phyloP scores from a whole-genome alignment of 2,113 vertebrate species.

The Astur gentilis region DNA sequence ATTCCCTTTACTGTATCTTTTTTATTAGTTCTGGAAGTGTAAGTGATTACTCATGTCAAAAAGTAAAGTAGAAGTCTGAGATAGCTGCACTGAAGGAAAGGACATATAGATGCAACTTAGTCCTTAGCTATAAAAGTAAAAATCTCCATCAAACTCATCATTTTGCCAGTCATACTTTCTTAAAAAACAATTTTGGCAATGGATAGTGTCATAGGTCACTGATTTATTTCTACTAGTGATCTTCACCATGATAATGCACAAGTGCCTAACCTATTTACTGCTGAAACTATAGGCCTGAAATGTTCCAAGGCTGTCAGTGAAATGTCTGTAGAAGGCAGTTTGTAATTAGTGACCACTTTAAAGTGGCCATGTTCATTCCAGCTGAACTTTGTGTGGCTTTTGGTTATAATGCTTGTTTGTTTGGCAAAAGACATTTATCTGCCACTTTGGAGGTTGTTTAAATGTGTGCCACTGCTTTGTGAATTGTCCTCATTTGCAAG shows the following conservation, averaged over 20 bases:
- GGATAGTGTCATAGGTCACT: neutral
- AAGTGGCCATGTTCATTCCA: rapidly evolving
- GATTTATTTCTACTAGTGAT: neutral
- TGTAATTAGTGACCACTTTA: neutral
- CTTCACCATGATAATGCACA: neutral
- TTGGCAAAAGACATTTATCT: neutral
- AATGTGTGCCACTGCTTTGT: neutral
- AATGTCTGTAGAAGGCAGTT: neutral
- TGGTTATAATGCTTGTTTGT: neutral
- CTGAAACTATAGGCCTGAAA: neutral
- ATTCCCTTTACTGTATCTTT: neutral
- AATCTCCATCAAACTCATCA: neutral
- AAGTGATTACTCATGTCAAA: neutral
- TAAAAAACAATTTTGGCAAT: neutral
- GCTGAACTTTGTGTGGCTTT: neutral
- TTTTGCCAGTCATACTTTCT: neutral
- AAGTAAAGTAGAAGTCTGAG: neutral
- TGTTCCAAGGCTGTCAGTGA: neutral
- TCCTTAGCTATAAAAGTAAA: neutral
- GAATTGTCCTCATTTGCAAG: neutral
- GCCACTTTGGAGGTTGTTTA: neutral
- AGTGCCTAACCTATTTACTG: neutral
- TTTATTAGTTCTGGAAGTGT: neutral
- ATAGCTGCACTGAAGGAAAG: neutral
- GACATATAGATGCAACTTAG: too few species aligned